These are phyloP conservation scores for Cyclina sinensis DNA, from an alignment of 1,140 invertebrate genomes.

Conservation along the genomic window DNA sequence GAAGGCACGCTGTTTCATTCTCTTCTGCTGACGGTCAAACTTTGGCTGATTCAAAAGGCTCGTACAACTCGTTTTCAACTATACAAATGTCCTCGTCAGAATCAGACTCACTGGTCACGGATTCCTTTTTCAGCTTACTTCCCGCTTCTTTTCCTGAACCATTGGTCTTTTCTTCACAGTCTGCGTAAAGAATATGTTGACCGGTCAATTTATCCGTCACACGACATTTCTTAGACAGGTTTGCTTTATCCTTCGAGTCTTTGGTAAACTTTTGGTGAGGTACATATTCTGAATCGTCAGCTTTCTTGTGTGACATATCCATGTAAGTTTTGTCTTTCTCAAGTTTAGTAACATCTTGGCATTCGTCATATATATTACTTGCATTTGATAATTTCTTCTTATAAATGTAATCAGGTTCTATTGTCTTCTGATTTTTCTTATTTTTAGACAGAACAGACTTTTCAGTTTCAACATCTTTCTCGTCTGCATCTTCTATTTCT, in stretches of 20 bases:
- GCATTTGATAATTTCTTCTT: slow-evolving; percentile 65
- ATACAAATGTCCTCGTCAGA: slow-evolving; percentile 58
- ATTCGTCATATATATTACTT: slow-evolving; percentile 65
- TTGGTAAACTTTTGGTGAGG: slow-evolving; percentile 32
- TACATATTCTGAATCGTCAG: slow-evolving; percentile 50
- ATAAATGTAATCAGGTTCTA: slow-evolving; percentile 8
- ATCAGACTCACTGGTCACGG: slow-evolving; percentile 49
- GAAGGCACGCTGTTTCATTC: no score
- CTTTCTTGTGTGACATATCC: slow-evolving; percentile 60
- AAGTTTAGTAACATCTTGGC: slow-evolving; percentile 41
- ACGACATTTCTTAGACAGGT: slow-evolving; percentile 52
- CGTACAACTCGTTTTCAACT: slow-evolving; percentile 65
- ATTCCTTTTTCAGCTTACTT: slow-evolving; percentile 32
- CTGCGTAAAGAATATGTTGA: neutral
- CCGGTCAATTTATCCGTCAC: slow-evolving; percentile 17
- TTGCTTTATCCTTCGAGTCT: slow-evolving; percentile 56
- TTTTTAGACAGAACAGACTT: slow-evolving; percentile 36
- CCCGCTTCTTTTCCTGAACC: neutral
- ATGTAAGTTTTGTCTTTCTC: slow-evolving; percentile 54
- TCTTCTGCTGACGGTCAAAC: slow-evolving; percentile 53
- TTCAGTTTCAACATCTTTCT: slow-evolving; percentile 45
- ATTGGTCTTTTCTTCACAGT: slow-evolving; percentile 32
- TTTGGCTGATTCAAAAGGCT: slow-evolving; percentile 64
- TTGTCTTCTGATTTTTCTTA: slow-evolving; percentile 43
- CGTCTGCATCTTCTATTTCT: slow-evolving; percentile 57